Base-by-base conservation (phyloP, 2,888 invertebrate genomes). In the Cryptops parisi region DNA sequence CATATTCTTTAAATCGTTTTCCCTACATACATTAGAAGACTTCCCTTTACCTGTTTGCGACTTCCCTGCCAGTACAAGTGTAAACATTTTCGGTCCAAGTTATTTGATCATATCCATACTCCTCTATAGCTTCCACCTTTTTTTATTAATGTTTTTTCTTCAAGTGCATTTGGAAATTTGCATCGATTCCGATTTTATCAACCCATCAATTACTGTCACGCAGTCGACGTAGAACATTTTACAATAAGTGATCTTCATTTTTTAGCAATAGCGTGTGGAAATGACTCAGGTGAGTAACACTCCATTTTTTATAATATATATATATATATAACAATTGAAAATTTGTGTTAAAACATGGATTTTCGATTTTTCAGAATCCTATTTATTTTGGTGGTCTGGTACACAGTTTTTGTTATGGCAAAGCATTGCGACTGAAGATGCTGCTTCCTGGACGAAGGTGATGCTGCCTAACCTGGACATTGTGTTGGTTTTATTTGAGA, bases 161-260 rank as follows among this genome's bases (percentile, higher is more conserved):
- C 25, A 44, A 25, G 22, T 25, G 25, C n/a, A n/a, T n/a, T n/a
- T n/a, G n/a, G n/a, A 22, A 44, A 12, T 25, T 19, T 27, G 12
- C 17, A 26, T 26, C 47, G 27, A 47, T 47, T 25, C 9, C 12
- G n/a, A 27, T 21, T 47, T 17, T 47, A 15, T 19, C 47, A 47
- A 27, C 1, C 26, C 21, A 25, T 47, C 2, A 21, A 21, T 2
- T 26, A 26, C 19, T 47, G 47, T 27, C 1, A 17, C 6, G 27
- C 47, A 26, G 22, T 21, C 3, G 27, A 27, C 47, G 27, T n/a
- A 2, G 47, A 24, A 25, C 26, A 47, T 47, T 47, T 47, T 17
- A 47, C 47, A 4, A 26, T 47, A 25, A 47, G 47, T 47, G 26
- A 27, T n/a, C 47, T 47, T n/a, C 47, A 47, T 17, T 47, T 47